phyloP scores from a whole-genome alignment of 1,140 invertebrate genomes.

The Drosophila obscura region DNA sequence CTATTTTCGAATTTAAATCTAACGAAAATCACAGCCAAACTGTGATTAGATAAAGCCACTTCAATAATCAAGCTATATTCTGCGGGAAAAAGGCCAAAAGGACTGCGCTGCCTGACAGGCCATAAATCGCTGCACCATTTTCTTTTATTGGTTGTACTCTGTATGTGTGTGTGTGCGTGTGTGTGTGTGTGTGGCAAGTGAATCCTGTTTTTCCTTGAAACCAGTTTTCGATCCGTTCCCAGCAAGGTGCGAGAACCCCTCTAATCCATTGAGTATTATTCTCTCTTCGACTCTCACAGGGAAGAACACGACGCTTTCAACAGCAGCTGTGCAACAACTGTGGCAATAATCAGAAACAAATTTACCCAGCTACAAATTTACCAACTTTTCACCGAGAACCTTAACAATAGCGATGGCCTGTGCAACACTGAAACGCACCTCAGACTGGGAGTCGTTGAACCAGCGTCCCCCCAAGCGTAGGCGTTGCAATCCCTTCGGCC shows the following conservation, averaged over 20 bases:
- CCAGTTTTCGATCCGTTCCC: constrained; percentile 56
- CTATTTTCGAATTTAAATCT: background rate
- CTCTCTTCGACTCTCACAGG: constrained; percentile 15
- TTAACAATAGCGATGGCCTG: constrained; percentile 91
- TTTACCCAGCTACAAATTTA: constrained; percentile 7
- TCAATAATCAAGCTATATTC: background rate
- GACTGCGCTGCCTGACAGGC: constrained; percentile 19
- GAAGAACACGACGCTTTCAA: constrained; percentile 43
- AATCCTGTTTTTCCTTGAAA: constrained; percentile 80
- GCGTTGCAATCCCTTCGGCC: constrained; percentile 93
- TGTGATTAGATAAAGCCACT: constrained; percentile 25
- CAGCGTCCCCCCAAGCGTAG: constrained; percentile 92
- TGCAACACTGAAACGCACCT: constrained; percentile 95
- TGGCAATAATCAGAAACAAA: constrained; percentile 51
- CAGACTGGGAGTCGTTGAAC: constrained; percentile 96
- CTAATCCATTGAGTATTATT: constrained; percentile 39
- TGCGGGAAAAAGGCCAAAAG: constrained; percentile 2
- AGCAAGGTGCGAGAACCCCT: constrained; percentile 34
- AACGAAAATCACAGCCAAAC: constrained; percentile 1
- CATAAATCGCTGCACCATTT: constrained; percentile 77
- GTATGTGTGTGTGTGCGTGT: constrained; percentile 17
- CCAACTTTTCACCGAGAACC: constrained; percentile 10
- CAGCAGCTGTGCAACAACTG: constrained; percentile 12
- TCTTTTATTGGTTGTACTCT: constrained; percentile 49
- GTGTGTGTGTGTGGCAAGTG: constrained; percentile 52